Evolutionary conservation across 2,888 invertebrate genomes (phyloP).

Genomic region (Clusia tigrina): DNA sequence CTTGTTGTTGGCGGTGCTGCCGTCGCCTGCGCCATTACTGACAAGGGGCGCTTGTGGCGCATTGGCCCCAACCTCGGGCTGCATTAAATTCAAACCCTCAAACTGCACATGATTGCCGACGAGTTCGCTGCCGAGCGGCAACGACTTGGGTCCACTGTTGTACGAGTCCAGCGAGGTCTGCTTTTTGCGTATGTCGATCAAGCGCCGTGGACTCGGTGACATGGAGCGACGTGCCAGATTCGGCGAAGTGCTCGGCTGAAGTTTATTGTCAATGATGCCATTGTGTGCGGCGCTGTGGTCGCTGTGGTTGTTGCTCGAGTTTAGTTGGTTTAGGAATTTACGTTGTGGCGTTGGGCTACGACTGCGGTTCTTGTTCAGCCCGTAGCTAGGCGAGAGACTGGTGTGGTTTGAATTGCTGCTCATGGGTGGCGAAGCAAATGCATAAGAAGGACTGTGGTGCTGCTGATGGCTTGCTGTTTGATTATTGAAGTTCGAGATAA

Average conservation of each 20-base stretch:
- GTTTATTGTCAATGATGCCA: background rate
- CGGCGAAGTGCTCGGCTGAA: conserved; percentile 43
- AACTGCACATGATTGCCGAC: conserved; percentile 44
- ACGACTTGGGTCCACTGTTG: conserved; percentile 50
- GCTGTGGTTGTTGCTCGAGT: conserved; percentile 31
- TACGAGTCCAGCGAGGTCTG: conserved; percentile 57
- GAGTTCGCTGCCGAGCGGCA: conserved; percentile 41
- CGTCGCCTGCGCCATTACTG: conserved; percentile 24
- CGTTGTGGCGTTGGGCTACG: conserved; percentile 67
- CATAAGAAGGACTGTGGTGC: too few species aligned
- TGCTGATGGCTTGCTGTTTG: too few species aligned
- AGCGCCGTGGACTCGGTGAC: conserved; percentile 62
- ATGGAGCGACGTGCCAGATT: conserved; percentile 58
- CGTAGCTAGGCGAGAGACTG: conserved; percentile 46
- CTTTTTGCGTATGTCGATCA: conserved; percentile 61
- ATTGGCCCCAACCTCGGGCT: conserved; percentile 26
- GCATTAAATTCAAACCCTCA: conserved; percentile 38
- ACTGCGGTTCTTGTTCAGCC: conserved; percentile 63
- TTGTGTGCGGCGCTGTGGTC: background rate
- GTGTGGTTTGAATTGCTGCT: conserved; percentile 29
- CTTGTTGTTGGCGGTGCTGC: conserved; percentile 49
- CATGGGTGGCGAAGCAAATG: conserved; percentile 3
- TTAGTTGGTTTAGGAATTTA: conserved; percentile 62
- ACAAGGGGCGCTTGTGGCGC: conserved; percentile 12
- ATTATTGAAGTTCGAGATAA: conserved; percentile 48